These are phyloP conservation scores for Tetragnatha versicolor DNA, from an alignment of 1,140 invertebrate genomes.

Conservation along the genomic window DNA sequence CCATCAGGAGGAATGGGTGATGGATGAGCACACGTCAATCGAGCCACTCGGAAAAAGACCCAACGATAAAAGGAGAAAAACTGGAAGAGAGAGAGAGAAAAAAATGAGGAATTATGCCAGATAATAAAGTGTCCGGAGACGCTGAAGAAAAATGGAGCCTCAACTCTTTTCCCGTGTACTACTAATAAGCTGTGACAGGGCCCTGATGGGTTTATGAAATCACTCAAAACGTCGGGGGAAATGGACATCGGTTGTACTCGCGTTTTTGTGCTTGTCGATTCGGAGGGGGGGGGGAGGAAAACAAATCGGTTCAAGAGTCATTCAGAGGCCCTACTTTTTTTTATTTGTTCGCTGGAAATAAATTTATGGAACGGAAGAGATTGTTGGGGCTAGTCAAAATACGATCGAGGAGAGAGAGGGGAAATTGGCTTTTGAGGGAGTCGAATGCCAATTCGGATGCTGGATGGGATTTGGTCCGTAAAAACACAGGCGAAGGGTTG, in stretches of 20 bases:
- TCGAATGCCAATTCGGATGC: no score
- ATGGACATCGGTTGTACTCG: background rate
- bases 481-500: no score
- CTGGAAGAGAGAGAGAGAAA: background rate
- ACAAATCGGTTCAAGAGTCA: no score
- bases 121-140: conserved; percentile 28
- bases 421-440: no score
- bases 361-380: no score
- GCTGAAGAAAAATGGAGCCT: conserved; percentile 22
- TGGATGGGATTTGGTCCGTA: no score
- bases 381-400: no score
- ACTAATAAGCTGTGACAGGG: conserved; percentile 32
- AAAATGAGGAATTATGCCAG: conserved; percentile 18
- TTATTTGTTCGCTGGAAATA: no score
- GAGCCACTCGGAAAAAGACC: background rate
- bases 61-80: background rate
- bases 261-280: no score
- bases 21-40: background rate
- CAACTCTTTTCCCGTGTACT: conserved; percentile 20
- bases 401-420: no score
- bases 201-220: conserved; percentile 38
- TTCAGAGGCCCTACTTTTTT: no score
- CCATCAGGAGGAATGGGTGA: background rate
- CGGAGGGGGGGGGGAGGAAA: background rate
- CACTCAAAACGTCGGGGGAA: conserved; percentile 10